These are phyloP conservation scores for Perithous albicinctus DNA, from an alignment of 2,888 invertebrate genomes.

Conservation along the genomic window DNA sequence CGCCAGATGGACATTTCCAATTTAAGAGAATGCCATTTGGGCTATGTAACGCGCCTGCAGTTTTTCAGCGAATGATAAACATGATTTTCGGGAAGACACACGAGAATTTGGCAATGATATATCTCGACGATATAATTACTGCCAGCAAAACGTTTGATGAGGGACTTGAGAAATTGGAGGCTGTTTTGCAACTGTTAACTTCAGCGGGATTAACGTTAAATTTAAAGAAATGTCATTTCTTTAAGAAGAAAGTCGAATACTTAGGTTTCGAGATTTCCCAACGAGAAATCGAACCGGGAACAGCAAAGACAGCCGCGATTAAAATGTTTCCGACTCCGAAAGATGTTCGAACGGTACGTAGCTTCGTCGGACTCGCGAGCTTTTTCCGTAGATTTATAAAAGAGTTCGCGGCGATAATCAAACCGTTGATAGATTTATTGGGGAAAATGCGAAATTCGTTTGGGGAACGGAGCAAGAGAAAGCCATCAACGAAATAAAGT, in stretches of 20 bases:
- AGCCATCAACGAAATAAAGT: conserved; percentile 73
- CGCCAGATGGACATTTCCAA: conserved; percentile 80
- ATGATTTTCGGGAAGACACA: conserved; percentile 65
- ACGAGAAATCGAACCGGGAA: neutral
- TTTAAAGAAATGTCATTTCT: conserved; percentile 32
- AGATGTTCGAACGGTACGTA: neutral
- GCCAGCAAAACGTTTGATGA: conserved; percentile 64
- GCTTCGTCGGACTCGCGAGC: conserved; percentile 65
- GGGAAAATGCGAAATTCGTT: conserved; percentile 51
- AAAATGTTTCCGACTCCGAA: conserved; percentile 17
- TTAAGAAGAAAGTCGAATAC: conserved; percentile 56
- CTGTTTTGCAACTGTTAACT: neutral
- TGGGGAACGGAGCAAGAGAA: conserved; percentile 72
- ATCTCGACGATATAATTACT: conserved; percentile 72
- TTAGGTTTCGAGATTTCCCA: conserved; percentile 34
- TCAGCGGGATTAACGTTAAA: conserved; percentile 20
- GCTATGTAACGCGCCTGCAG: conserved; percentile 79
- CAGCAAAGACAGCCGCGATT: neutral
- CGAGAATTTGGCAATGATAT: conserved; percentile 62
- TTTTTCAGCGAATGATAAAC: conserved; percentile 80
- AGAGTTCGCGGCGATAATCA: conserved; percentile 69
- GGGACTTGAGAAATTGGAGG: conserved; percentile 16
- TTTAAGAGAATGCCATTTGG: conserved; percentile 81
- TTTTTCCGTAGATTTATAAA: conserved; percentile 75
- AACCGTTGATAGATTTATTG: conserved; percentile 72